A percentile compares a stretch with the other conserved stretches of the same genome.
phyloP scores from a whole-genome alignment of 2,888 invertebrate species.

The Campaea margaritaria region DNA sequence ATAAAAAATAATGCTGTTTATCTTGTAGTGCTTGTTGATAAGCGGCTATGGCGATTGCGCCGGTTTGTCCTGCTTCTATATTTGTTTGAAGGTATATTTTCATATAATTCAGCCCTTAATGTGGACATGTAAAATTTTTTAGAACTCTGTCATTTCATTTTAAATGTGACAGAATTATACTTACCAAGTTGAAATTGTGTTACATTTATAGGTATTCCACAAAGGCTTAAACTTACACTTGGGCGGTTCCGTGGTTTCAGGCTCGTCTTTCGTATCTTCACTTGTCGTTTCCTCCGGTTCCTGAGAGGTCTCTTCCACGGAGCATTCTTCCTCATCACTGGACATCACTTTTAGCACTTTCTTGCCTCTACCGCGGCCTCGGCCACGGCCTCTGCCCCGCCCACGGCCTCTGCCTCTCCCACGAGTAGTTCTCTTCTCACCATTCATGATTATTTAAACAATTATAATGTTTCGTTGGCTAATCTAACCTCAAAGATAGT shows the following conservation, averaged over 20 bases:
- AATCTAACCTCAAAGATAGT: constrained; percentile 33
- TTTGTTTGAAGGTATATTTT: too few relatives aligned
- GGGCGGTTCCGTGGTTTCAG: constrained; percentile 74
- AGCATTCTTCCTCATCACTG: constrained; percentile 85
- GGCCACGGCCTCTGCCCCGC: constrained; percentile 90
- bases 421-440: constrained; percentile 87
- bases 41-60: too few relatives aligned
- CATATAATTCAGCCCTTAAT: too few relatives aligned
- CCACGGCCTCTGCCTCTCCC: constrained; percentile 92
- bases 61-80: too few relatives aligned
- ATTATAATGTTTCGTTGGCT: constrained; percentile 14
- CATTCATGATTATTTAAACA: constrained; percentile 64
- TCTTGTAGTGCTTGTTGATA: neutral
- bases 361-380: constrained; percentile 89
- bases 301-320: constrained; percentile 79
- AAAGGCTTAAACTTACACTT: constrained; percentile 69
- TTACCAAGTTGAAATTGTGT: too few relatives aligned
- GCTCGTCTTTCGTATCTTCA: constrained; percentile 78
- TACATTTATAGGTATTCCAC: too few relatives aligned
- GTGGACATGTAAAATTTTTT: too few relatives aligned
- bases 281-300: constrained; percentile 79
- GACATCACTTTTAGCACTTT: constrained; percentile 90
- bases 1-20: too few relatives aligned
- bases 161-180: too few relatives aligned
- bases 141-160: too few relatives aligned